Evolutionary conservation across 1,140 invertebrate genomes (phyloP), one percentile per base, ranked within the genome.

Genomic region (Macrosteles quadrilineatus): DNA sequence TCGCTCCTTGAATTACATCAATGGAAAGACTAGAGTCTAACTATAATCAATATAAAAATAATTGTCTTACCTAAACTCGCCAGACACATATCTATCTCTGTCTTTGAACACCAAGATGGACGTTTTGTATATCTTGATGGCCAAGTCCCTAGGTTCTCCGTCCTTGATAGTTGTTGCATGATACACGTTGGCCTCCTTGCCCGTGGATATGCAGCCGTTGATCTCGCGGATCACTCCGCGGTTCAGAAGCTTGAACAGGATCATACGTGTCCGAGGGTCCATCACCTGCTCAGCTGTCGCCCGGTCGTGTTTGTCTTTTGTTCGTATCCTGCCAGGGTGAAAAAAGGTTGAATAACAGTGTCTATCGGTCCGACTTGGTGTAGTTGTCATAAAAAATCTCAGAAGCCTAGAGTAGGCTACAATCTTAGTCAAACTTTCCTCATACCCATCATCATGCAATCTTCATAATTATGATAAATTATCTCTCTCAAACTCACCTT

Each of bases 181-280:
- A 81, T 99, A 99, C 0, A 99, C 97, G 84, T 99, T 99, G 0
- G 98, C 97, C 83, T 99, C 98, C 82, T 99, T 99, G 12, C 95
- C 95, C 0, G 94, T 97, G 14, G 96, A 98, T 76, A 99, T 96
- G 76, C 96, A 98, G 0, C 97, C 97, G 80, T 98, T 95, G 29
- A 99, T 91, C 78, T 93, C 88, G 71, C 85, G 79, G 19, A 96
- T 92, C 21, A 91, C 82, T 3, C 91, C 92, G 76, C 89, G 86
- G 78, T 93, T 95, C 0, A 99, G 81, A 43, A 99, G 79, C 83
- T 98, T 98, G 78, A 96, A 98, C 0, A 99, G 81, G 74, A 99
- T 98, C 88, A 98, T 95, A 77, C 94, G 86, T 0, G 97, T 99
- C 9, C 93, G 82, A 0, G 94, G 94, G 83, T 99, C 98, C 87